Evolutionary conservation across 2,797 vertebrate species (phyloP), one percentile per base, ranked within the genome.

Genomic region (Gastrophryne carolinensis): DNA sequence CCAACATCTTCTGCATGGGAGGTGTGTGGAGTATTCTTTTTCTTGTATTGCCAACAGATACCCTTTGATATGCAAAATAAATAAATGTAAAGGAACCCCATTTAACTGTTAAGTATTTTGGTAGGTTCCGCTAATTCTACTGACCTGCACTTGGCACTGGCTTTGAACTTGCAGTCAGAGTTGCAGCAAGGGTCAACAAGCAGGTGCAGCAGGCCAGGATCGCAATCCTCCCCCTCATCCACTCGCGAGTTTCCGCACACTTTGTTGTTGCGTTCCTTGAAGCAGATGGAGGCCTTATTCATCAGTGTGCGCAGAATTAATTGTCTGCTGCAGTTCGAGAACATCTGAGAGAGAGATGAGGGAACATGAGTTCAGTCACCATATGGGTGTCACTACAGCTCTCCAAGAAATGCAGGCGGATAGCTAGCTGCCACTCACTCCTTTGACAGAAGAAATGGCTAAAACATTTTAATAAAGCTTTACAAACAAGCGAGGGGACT

Each of bases 241-340:
- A 99, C 98, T 35, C 98, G 88, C 24, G 96, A 99, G 87, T 99
- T 99, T 8, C 98, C 98, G 50, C 98, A 99, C 26, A 98, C 94
- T 77, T 94, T 96, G 79, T 94, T 97, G 89, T 94, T 98, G 79
- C 94, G 94, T 83, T 94, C 92, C 69, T 93, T 92, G 83, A 99
- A 99, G 86, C 97, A 99, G 57, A 90, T 64, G 1, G 91, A 92
- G 24, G 96, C 93, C 83, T 98, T 98, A 80, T 86, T 86, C 75
- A 89, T 88, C 70, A 99, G 86, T 1, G 96, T 95, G 86, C 91
- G 95, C 66, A 90, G 93, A 32, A 99, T 93, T 2, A 97, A 97
- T 78, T 88, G 89, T 85, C 94, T 98, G 85, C 97, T 99, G 89
- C 98, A 99, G 83, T 84, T 94, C 63, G 98, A 99, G 84, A 99